A percentile compares a stretch with the other conserved stretches of the same genome.
phyloP scores from a whole-genome alignment of 2,888 invertebrate genomes.

The Campoplex capitator region DNA sequence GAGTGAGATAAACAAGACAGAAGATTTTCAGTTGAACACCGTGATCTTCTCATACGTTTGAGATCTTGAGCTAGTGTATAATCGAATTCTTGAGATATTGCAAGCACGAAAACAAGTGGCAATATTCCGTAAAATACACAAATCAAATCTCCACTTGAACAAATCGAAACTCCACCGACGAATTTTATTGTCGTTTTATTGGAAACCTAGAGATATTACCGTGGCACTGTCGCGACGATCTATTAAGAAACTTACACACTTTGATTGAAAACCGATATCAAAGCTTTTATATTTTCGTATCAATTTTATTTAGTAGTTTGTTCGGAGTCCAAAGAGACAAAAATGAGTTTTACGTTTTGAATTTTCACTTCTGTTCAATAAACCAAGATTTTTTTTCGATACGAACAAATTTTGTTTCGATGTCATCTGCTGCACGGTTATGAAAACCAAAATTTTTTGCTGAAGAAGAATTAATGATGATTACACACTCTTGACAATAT shows the following conservation, averaged over 20 bases:
- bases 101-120: constrained; percentile 58
- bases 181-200: constrained; percentile 27
- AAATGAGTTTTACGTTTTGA: not conserved
- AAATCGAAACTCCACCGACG: not conserved
- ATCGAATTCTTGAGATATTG: constrained; percentile 54
- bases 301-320: not conserved
- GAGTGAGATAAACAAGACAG: not conserved
- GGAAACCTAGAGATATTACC: not conserved
- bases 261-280: not conserved
- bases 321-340: too few species aligned
- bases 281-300: not conserved
- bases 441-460: not conserved
- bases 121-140: constrained; percentile 47
- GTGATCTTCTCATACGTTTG: constrained; percentile 31
- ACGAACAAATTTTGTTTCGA: not conserved
- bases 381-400: not conserved
- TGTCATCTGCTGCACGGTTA: not conserved
- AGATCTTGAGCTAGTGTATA: constrained; percentile 26
- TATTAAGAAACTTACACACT: not conserved
- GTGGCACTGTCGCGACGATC: not conserved
- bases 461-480: not conserved
- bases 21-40: constrained; percentile 4
- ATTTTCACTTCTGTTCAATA: not conserved
- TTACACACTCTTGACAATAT: not conserved
- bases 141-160: constrained; percentile 26